phyloP scores from a whole-genome alignment of 1,140 invertebrate genomes.

The Megathymus violae region DNA sequence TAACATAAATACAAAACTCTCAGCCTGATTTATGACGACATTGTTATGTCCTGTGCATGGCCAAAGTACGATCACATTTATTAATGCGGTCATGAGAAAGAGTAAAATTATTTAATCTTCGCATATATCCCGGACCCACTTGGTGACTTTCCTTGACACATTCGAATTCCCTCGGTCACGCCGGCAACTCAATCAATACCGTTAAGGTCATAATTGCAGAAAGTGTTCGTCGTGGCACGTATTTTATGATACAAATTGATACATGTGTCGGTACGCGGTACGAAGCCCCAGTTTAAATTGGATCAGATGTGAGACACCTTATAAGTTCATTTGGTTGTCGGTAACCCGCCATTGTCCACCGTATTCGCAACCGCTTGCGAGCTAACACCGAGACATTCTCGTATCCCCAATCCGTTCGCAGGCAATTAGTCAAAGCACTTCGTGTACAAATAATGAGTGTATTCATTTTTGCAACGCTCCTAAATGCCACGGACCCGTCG shows the following conservation, averaged over 20 bases:
- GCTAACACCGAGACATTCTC: slow-evolving; percentile 6
- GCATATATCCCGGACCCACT: background rate
- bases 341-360: slow-evolving; percentile 12
- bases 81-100: slow-evolving; percentile 3
- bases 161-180: slow-evolving; percentile 3
- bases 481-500: slow-evolving; percentile 47
- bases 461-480: slow-evolving; percentile 36
- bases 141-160: slow-evolving; percentile 1
- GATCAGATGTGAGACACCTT: slow-evolving; percentile 39
- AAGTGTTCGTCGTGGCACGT: background rate
- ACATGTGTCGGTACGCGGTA: slow-evolving; percentile 36
- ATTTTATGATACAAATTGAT: slow-evolving; percentile 22
- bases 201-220: slow-evolving; percentile 5
- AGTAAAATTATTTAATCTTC: slow-evolving; percentile 1
- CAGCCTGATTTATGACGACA: slow-evolving; percentile 14
- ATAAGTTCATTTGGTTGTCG: slow-evolving; percentile 28
- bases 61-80: slow-evolving; percentile 5
- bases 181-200: slow-evolving; percentile 9
- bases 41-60: background rate
- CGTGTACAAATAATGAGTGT: slow-evolving; percentile 42
- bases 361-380: slow-evolving; percentile 4
- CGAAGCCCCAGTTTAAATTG: slow-evolving; percentile 41
- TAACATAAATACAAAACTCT: background rate
- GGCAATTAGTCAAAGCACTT: slow-evolving; percentile 39
- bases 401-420: slow-evolving; percentile 21